Conservation (phyloP, 1,140 invertebrate genomes). For the Ceratina calcarata region DNA sequence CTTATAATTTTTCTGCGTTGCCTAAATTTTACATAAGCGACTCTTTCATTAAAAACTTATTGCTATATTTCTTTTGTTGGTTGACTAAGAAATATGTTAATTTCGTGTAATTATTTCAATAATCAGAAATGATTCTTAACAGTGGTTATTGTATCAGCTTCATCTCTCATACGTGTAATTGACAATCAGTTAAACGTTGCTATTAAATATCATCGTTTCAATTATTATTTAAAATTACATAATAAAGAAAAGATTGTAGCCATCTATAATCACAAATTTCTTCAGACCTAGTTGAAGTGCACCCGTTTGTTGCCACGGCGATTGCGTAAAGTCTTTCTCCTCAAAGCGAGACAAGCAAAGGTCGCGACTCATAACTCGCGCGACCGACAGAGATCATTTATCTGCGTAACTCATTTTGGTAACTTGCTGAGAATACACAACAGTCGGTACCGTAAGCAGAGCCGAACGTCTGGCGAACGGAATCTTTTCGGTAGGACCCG, state of each 20-base stretch:
- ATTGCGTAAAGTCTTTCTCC: background rate
- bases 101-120: background rate
- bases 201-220: too few species aligned
- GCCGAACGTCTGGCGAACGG: slow-evolving; percentile 1
- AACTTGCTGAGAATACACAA: background rate
- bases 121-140: too few species aligned
- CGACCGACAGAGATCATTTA: slow-evolving; percentile 7
- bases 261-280: too few species aligned
- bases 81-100: background rate
- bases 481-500: slow-evolving; percentile 4
- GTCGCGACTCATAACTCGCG: background rate
- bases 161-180: too few species aligned
- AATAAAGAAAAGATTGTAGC: too few species aligned
- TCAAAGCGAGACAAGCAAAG: background rate
- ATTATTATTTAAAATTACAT: too few species aligned
- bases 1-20: background rate
- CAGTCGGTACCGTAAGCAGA: slow-evolving; percentile 1
- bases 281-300: too few species aligned
- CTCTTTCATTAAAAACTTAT: background rate
- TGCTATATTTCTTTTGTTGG: background rate
- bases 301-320: too few species aligned
- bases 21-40: background rate
- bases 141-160: too few species aligned
- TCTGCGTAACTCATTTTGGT: slow-evolving; percentile 35
- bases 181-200: too few species aligned